phyloP scores from a whole-genome alignment of 1,140 invertebrate species.

The Wasmannia auropunctata region DNA sequence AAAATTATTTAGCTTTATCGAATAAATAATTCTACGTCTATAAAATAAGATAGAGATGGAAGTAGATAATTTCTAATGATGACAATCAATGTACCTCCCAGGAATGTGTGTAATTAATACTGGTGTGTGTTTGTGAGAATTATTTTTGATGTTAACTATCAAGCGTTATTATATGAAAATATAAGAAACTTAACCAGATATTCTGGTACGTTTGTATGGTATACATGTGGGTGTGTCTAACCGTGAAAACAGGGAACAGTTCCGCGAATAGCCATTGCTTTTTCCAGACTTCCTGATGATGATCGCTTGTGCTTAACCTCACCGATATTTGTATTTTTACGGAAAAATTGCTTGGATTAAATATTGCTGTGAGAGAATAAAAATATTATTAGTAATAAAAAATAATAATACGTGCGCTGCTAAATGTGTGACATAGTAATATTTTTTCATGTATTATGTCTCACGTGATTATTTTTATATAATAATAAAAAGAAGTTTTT shows the following conservation, averaged over 20 bases:
- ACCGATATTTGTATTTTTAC: background rate
- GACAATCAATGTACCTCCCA: background rate
- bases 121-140: background rate
- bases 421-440: background rate
- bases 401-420: background rate
- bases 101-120: background rate
- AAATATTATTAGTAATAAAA: background rate
- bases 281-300: background rate
- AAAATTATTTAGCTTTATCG: too few relatives aligned
- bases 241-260: conserved; percentile 2
- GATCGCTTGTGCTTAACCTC: background rate
- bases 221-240: background rate
- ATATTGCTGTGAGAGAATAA: background rate
- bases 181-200: background rate
- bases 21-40: background rate
- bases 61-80: background rate
- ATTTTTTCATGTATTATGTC: background rate
- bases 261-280: background rate
- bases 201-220: background rate
- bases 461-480: conserved; percentile 3
- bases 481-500: background rate
- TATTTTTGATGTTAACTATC: background rate
- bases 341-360: background rate
- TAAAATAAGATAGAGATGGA: background rate
- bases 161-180: background rate